Conservation (phyloP, 1,140 invertebrate genomes). For the Philotrypesis tridentata region DNA sequence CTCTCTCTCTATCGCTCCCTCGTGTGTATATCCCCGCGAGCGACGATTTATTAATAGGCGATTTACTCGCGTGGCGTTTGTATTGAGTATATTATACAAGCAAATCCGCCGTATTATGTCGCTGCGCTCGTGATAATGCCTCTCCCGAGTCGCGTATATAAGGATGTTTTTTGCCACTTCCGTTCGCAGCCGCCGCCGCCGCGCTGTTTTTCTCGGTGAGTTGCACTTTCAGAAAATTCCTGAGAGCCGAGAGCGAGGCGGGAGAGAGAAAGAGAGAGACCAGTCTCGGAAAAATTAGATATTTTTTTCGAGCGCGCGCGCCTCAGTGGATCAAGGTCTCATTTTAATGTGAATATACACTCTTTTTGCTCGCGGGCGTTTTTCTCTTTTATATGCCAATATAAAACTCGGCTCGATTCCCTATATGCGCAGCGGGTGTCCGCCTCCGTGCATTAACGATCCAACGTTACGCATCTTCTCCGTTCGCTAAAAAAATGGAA, state of each 20-base stretch:
- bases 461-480: too few species aligned
- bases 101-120: not conserved
- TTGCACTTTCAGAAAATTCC: slow-evolving; percentile 21
- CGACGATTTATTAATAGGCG: not conserved
- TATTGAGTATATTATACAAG: not conserved
- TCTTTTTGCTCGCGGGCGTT: not conserved
- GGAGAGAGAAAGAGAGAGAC: too few species aligned
- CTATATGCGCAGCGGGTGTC: not conserved
- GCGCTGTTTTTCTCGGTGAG: slow-evolving; percentile 16
- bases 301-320: not conserved
- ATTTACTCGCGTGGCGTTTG: not conserved
- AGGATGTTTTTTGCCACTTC: not conserved
- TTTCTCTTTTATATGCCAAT: not conserved
- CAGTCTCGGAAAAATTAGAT: slow-evolving; percentile 1
- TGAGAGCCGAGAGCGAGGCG: too few species aligned
- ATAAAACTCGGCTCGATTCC: not conserved
- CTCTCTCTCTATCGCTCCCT: too few species aligned
- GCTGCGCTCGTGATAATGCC: not conserved
- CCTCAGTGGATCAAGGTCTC: slow-evolving; percentile 25
- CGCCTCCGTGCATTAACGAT: too few species aligned
- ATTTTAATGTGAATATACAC: not conserved
- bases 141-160: too few species aligned
- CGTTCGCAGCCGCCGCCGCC: too few species aligned
- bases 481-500: too few species aligned
- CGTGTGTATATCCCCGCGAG: not conserved